A percentile compares a stretch with the other conserved stretches of the same genome.
These are phyloP conservation scores for Caloenas nicobarica DNA, from an alignment of 2,113 vertebrate genomes.

Conservation along the genomic window DNA sequence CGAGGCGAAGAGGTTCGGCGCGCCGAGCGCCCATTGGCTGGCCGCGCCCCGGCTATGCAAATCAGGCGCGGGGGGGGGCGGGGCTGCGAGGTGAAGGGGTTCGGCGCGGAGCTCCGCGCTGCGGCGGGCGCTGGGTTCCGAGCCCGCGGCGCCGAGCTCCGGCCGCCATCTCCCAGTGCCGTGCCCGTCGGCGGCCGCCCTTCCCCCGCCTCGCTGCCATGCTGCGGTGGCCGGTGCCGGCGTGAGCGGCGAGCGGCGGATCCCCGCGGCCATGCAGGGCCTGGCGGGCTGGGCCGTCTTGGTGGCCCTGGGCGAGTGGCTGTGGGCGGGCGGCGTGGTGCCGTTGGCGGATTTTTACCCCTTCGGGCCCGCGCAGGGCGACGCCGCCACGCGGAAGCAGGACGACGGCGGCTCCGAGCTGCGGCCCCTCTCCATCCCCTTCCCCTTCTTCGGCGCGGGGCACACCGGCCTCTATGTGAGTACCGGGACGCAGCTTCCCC, in stretches of 20 bases:
- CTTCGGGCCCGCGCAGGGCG: slow-evolving; percentile 80
- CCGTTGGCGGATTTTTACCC: slow-evolving; percentile 92
- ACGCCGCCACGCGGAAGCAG: slow-evolving; percentile 84
- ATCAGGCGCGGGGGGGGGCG: no score
- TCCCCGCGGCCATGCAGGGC: slow-evolving; percentile 54
- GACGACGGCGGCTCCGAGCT: slow-evolving; percentile 97
- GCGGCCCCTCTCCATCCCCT: slow-evolving; percentile 84
- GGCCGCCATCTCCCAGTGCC: not conserved
- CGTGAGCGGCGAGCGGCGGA: slow-evolving; percentile 7
- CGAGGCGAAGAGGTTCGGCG: not conserved
- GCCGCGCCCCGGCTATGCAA: no score
- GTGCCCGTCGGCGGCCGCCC: not conserved
- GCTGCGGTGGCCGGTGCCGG: not conserved
- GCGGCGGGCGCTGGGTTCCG: not conserved
- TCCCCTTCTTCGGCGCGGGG: slow-evolving; percentile 94
- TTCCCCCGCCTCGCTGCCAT: not conserved
- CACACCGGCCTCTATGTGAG: slow-evolving; percentile 96
- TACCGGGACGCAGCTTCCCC: slow-evolving; percentile 40
- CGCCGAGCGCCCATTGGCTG: not conserved
- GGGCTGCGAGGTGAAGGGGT: no score
- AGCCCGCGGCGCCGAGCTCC: no score
- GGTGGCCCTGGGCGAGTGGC: slow-evolving; percentile 63
- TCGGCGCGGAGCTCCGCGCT: not conserved
- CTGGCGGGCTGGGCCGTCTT: slow-evolving; percentile 65
- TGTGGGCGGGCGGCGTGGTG: slow-evolving; percentile 72